A percentile compares a stretch with the other conserved stretches of the same genome.
phyloP scores from a whole-genome alignment of 2,113 vertebrate species.

The Solenodon paradoxus region DNA sequence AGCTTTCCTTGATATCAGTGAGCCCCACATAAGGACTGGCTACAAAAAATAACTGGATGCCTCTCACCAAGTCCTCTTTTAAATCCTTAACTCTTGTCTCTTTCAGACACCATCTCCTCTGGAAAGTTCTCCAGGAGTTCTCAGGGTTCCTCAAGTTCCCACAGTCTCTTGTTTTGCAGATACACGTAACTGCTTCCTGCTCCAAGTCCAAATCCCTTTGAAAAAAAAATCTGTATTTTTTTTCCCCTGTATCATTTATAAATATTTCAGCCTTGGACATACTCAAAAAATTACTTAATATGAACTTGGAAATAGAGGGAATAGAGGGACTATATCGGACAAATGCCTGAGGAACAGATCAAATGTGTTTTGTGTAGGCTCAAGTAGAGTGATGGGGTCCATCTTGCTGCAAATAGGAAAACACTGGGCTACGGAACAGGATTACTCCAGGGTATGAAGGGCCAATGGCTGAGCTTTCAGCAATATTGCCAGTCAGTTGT shows the following conservation, averaged over 20 bases:
- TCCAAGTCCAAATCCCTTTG: not conserved
- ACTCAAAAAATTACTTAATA: not conserved
- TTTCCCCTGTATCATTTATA: not conserved
- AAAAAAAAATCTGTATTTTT: not conserved
- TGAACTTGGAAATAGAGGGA: not conserved
- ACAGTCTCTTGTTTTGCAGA: not conserved
- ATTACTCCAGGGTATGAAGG: rapidly evolving
- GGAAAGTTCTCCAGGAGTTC: not conserved
- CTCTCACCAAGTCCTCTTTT: not conserved
- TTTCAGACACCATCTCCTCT: not conserved
- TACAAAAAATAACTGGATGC: not conserved
- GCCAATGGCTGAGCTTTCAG: not conserved
- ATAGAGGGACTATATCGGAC: not conserved
- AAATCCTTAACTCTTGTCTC: not conserved
- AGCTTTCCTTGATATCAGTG: not conserved
- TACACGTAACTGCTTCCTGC: not conserved
- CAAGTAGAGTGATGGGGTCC: not conserved
- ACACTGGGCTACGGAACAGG: no score
- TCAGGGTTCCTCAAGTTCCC: not conserved
- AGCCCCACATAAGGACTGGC: not conserved
- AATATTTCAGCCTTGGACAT: not conserved
- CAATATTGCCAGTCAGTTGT: not conserved
- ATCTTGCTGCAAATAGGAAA: not conserved
- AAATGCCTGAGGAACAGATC: not conserved
- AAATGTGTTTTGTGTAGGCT: rapidly evolving